A percentile compares a stretch with the other conserved stretches of the same genome.
These are phyloP conservation scores for Philypnodon macrostomus DNA, from an alignment of 2,797 vertebrate genomes.

Conservation along the genomic window DNA sequence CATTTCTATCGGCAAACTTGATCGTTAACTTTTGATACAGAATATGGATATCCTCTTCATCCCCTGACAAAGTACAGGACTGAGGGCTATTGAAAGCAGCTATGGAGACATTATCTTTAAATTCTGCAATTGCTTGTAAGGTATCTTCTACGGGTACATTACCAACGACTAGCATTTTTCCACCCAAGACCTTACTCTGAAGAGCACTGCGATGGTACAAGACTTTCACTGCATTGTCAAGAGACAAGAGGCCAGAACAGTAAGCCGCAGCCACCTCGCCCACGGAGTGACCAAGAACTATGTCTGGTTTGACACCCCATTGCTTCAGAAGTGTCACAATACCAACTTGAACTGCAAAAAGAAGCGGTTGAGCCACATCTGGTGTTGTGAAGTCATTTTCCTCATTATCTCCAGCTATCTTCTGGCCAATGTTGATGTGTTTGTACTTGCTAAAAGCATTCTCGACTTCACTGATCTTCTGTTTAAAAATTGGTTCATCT, in stretches of 20 bases:
- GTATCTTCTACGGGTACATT: constrained; percentile 78
- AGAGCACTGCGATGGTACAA: constrained; percentile 80
- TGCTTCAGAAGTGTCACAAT: constrained; percentile 75
- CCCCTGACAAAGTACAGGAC: constrained; percentile 84
- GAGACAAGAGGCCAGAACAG: constrained; percentile 84
- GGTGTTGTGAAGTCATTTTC: constrained; percentile 67
- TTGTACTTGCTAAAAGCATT: constrained; percentile 68
- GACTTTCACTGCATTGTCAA: constrained; percentile 85
- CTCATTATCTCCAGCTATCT: constrained; percentile 55
- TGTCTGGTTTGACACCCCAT: constrained; percentile 81
- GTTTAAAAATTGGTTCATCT: constrained; percentile 76
- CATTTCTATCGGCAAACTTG: constrained; percentile 62
- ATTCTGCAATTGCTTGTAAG: constrained; percentile 54
- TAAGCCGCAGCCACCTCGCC: constrained; percentile 86
- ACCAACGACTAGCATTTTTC: constrained; percentile 87
- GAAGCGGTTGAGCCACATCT: constrained; percentile 79
- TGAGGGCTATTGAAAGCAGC: constrained; percentile 83
- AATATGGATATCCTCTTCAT: constrained; percentile 52
- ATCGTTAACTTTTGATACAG: constrained; percentile 44
- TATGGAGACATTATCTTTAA: constrained; percentile 73
- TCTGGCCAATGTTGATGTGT: constrained; percentile 61
- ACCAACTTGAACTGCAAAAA: constrained; percentile 85
- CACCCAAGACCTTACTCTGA: constrained; percentile 77
- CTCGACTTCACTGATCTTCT: constrained; percentile 81
- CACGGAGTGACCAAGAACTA: constrained; percentile 80